phyloP scores from a whole-genome alignment of 2,888 invertebrate species.

The Rhogogaster chlorosoma region DNA sequence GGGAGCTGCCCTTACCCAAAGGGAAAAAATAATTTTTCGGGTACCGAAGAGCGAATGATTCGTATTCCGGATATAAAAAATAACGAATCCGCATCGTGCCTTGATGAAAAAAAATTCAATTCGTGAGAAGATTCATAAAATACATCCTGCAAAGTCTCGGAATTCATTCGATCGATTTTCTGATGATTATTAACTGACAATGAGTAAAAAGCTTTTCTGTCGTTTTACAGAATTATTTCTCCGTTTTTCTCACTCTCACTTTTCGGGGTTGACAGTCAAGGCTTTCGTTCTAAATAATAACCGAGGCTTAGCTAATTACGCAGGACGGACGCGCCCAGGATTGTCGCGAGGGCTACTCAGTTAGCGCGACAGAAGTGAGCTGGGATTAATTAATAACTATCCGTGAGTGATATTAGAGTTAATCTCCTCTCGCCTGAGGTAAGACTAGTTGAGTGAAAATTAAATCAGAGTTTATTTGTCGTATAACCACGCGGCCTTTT shows the following conservation, averaged over 20 bases:
- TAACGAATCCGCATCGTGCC: not conserved
- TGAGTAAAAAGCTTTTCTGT: not conserved
- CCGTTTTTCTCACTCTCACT: not conserved
- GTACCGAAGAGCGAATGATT: too few species aligned
- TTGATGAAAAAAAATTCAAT: not conserved
- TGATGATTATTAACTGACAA: not conserved
- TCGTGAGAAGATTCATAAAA: not conserved
- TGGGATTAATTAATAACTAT: conserved; percentile 72
- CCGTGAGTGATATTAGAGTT: conserved; percentile 67
- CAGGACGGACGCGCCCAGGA: not conserved
- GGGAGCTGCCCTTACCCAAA: not conserved
- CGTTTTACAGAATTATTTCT: not conserved
- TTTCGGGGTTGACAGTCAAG: not conserved
- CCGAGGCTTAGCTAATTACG: not conserved
- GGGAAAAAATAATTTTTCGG: not conserved
- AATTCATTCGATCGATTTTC: not conserved
- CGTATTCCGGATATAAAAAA: not conserved
- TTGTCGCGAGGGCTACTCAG: not conserved
- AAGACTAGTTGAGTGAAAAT: conserved; percentile 67
- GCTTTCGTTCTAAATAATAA: not conserved
- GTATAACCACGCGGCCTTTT: conserved; percentile 60
- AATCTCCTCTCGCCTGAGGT: conserved; percentile 61
- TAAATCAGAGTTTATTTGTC: conserved; percentile 72
- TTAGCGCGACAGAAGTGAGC: conserved; percentile 56
- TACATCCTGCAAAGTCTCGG: not conserved